Base-by-base conservation (phyloP, 2,888 invertebrate species). In the Caenorhabditis imperialis region DNA sequence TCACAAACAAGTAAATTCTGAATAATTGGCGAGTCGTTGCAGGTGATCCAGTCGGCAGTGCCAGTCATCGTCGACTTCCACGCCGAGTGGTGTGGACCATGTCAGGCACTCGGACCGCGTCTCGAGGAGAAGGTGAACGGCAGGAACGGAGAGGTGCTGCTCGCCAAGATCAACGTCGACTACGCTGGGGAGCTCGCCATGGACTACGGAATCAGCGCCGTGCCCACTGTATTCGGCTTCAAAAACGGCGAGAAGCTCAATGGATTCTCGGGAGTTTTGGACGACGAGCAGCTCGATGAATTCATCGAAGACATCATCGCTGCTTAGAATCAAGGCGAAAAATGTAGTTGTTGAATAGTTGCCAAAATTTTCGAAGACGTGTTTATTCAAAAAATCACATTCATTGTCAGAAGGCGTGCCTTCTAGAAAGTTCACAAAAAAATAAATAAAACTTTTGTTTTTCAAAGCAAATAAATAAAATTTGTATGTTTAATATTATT, bases 81-180 rank as follows among this genome's bases (percentile, higher is more conserved):
- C 60, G 86, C 86, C 5, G 79, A 82, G 42, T 85, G 85, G 85
- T 85, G 86, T 60, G 86, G 86, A 1, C 86, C 86, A n/a, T 86
- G 86, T 65, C 72, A 81, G 45, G 77, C 81, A 53, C 70, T 86
- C 10, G 83, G 79, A 20, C 86, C 86, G 22, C 54, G 82, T 58
- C 76, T 86, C 1, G 84, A 85, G 63, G 83, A 81, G 35, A 79
- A 81, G 25, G 48, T 77, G 3, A 54, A 67, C 12, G 71, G 73
- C 18, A 57, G 79, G 35, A 60, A 50, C 4, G 82, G 82, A 10
- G 51, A 38, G 12, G 60, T 82, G 25, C 53, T 78, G 25, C 60
- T 82, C 38, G 82, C 81, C 2, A 81, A 79, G 51, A 74, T 82
- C 35, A 78, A 82, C 25, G 80, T 82, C 0, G 82, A 82, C 54